These are phyloP conservation scores for Heliconius erato DNA, from an alignment of 2,888 invertebrate genomes.

Conservation along the genomic window DNA sequence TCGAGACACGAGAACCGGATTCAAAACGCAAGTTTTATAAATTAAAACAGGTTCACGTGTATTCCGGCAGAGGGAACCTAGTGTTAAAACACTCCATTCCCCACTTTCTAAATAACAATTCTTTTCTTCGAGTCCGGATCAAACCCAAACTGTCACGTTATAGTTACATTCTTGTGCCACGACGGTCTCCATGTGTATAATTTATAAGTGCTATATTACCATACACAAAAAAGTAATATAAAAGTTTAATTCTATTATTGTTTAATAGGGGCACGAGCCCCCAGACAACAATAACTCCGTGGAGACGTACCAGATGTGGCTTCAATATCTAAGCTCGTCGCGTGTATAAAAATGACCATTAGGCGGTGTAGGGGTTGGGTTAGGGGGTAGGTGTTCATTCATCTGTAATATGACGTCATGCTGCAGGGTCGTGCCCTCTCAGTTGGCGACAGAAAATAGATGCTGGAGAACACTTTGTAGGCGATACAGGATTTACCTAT, in stretches of 20 bases:
- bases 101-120: no score
- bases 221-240: neutral
- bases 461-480: constrained; percentile 60
- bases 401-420: constrained; percentile 80
- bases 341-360: constrained; percentile 68
- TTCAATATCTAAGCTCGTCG: constrained; percentile 69
- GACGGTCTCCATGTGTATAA: no score
- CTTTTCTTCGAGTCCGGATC: no score
- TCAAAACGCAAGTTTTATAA: constrained; percentile 38
- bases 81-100: no score
- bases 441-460: constrained; percentile 61
- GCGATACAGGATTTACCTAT: constrained; percentile 42
- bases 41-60: no score
- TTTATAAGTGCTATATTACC: neutral
- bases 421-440: constrained; percentile 78
- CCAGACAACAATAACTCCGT: constrained; percentile 49
- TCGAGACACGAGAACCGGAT: constrained; percentile 62
- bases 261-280: constrained; percentile 43
- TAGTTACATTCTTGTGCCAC: no score
- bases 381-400: constrained; percentile 76
- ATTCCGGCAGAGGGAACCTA: no score
- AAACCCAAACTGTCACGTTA: no score
- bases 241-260: constrained; percentile 8
- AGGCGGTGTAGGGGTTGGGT: constrained; percentile 56
- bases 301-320: constrained; percentile 66